Evolutionary conservation across 2,797 vertebrate species (phyloP).

Genomic region (Chaunax sp.): DNA sequence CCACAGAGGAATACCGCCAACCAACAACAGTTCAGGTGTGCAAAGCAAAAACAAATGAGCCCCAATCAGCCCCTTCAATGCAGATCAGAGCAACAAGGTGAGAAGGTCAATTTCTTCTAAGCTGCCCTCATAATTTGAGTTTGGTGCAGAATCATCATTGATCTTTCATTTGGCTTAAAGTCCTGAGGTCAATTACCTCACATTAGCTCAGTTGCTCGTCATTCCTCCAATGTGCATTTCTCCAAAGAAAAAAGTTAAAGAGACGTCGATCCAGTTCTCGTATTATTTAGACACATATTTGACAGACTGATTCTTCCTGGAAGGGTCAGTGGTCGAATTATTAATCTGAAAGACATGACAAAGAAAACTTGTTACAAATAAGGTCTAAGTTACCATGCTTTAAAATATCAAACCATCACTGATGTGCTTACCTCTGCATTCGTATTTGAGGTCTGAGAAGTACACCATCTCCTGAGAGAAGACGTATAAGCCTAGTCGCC

Average conservation of each 20-base stretch:
- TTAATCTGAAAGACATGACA: constrained; percentile 86
- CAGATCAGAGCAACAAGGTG: constrained; percentile 63
- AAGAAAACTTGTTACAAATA: constrained; percentile 31
- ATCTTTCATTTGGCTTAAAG: constrained; percentile 77
- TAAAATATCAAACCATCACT: background rate
- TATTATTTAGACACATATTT: constrained; percentile 59
- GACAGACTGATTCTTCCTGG: constrained; percentile 81
- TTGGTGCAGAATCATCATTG: constrained; percentile 78
- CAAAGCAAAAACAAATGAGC: constrained; percentile 74
- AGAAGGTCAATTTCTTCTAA: constrained; percentile 74
- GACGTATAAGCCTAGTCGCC: constrained; percentile 95
- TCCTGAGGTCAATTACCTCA: constrained; percentile 85
- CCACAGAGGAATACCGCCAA: constrained; percentile 68
- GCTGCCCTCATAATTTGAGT: constrained; percentile 81
- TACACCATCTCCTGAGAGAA: constrained; percentile 99
- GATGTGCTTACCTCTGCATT: constrained; percentile 92
- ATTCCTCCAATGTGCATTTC: constrained; percentile 84
- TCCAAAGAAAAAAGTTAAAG: constrained; percentile 84
- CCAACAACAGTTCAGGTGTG: constrained; percentile 77
- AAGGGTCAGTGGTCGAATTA: constrained; percentile 84
- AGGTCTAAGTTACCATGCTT: background rate
- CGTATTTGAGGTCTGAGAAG: constrained; percentile 99
- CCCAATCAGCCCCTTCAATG: constrained; percentile 49
- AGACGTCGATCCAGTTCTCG: constrained; percentile 82
- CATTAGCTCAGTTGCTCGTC: constrained; percentile 81